Evolutionary conservation across 2,888 invertebrate genomes (phyloP).

Genomic region (Ectemnius cavifrons): DNA sequence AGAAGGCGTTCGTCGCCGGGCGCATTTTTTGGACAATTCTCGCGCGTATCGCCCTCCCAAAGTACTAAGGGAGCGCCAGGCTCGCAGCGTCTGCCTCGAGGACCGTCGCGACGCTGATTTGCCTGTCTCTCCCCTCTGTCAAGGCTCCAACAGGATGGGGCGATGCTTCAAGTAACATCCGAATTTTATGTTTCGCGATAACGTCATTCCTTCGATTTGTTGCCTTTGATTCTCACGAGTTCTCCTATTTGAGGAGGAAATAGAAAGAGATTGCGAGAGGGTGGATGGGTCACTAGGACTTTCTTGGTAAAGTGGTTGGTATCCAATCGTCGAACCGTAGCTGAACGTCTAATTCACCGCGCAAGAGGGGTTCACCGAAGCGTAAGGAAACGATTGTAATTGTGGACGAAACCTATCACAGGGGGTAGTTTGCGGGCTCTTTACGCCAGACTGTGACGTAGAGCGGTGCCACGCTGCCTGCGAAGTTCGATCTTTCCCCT

Average conservation of each 20-base stretch:
- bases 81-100: background rate
- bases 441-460: background rate
- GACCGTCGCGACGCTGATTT: constrained; percentile 10
- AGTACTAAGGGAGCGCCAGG: background rate
- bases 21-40: constrained; percentile 7
- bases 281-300: background rate
- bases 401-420: background rate
- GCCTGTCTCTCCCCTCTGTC: background rate
- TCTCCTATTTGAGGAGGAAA: background rate
- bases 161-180: no score
- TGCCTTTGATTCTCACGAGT: background rate
- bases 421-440: constrained; percentile 3
- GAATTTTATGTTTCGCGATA: no score
- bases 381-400: constrained; percentile 6
- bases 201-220: background rate
- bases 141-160: no score
- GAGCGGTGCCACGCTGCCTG: background rate
- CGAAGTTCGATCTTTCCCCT: background rate
- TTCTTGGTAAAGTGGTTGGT: background rate
- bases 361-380: background rate
- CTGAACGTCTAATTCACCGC: background rate
- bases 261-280: no score
- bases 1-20: background rate
- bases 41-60: constrained; percentile 8
- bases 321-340: background rate